Percentiles rank a stretch among this genome's conserved stretches.
Conservation (phyloP, 1,140 invertebrate species). For the Psix sp. region DNA sequence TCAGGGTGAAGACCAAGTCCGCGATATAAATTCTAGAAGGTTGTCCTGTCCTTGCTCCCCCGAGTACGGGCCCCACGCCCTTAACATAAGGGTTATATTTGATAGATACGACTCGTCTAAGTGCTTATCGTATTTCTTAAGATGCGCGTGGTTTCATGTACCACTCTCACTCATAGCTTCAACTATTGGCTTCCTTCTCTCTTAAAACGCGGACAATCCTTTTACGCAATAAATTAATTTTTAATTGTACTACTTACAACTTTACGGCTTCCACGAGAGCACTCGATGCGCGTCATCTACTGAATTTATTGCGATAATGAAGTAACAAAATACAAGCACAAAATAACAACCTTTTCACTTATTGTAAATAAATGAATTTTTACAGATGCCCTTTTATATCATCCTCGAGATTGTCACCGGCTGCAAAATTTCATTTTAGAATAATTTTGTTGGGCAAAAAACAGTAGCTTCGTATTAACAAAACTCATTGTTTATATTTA, state of each 20-base stretch:
- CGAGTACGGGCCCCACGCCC: conserved; percentile 63
- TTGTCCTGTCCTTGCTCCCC: conserved; percentile 70
- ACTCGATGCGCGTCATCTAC: conserved; percentile 17
- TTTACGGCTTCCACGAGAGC: conserved; percentile 20
- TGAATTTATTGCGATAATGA: conserved; percentile 29
- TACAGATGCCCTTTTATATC: too few relatives aligned
- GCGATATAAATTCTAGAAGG: conserved; percentile 74
- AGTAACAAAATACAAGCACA: too few relatives aligned
- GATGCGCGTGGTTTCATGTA: conserved; percentile 42
- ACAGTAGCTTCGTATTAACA: too few relatives aligned
- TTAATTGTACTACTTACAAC: conserved; percentile 42
- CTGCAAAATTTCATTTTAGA: too few relatives aligned
- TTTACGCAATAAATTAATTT: conserved; percentile 49
- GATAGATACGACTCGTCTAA: conserved; percentile 74
- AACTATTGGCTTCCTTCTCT: conserved; percentile 6
- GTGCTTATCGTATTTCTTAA: conserved; percentile 77
- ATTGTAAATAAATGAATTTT: background rate
- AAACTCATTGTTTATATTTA: conserved; percentile 43
- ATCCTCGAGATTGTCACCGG: too few relatives aligned
- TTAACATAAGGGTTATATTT: conserved; percentile 75
- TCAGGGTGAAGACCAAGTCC: conserved; percentile 64
- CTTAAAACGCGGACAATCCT: conserved; percentile 29
- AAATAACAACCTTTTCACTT: too few relatives aligned
- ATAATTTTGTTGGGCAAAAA: too few relatives aligned
- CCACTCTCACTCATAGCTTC: conserved; percentile 16